Percentiles rank a stretch among this genome's conserved stretches.
Conservation (phyloP, 2,113 vertebrate genomes). For the Toxotes jaculatrix region DNA sequence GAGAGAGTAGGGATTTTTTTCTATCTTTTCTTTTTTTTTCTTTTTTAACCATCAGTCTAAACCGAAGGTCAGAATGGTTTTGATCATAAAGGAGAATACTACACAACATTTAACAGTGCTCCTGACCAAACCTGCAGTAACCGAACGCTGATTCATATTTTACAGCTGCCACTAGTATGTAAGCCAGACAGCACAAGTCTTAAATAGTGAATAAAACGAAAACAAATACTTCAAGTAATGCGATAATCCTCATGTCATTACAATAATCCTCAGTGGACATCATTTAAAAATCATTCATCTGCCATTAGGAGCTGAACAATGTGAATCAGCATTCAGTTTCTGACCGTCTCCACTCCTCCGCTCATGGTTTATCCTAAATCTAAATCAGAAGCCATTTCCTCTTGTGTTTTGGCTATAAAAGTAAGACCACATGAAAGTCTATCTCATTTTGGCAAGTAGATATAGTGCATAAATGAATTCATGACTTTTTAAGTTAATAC, state of each 20-base stretch:
- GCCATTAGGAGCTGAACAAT: constrained; percentile 53
- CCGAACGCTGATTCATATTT: constrained; percentile 62
- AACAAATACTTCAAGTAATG: constrained; percentile 52
- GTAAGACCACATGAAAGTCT: constrained; percentile 85
- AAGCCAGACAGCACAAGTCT: constrained; percentile 22
- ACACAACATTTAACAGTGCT: constrained; percentile 49
- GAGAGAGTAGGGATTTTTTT: constrained; percentile 42
- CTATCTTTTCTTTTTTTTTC: constrained; percentile 32
- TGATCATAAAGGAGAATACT: constrained; percentile 55
- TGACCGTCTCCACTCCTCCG: constrained; percentile 42
- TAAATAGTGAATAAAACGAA: constrained; percentile 43
- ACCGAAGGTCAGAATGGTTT: constrained; percentile 70
- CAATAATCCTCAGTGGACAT: constrained; percentile 57
- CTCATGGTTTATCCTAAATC: constrained; percentile 58
- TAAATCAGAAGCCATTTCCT: constrained; percentile 65
- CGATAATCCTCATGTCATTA: constrained; percentile 58
- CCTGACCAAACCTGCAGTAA: constrained; percentile 38
- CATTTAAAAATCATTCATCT: constrained; percentile 61
- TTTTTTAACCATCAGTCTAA: constrained; percentile 54
- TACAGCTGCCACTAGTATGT: constrained; percentile 37
- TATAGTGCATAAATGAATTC: constrained; percentile 86
- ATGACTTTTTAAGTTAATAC: constrained; percentile 75
- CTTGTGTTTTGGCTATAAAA: constrained; percentile 85
- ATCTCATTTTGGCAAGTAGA: constrained; percentile 90
- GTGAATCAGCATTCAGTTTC: constrained; percentile 70